A percentile compares a stretch with the other conserved stretches of the same genome.
Conservation (phyloP, 2,113 vertebrate species). For the Girardinichthys multiradiatus region DNA sequence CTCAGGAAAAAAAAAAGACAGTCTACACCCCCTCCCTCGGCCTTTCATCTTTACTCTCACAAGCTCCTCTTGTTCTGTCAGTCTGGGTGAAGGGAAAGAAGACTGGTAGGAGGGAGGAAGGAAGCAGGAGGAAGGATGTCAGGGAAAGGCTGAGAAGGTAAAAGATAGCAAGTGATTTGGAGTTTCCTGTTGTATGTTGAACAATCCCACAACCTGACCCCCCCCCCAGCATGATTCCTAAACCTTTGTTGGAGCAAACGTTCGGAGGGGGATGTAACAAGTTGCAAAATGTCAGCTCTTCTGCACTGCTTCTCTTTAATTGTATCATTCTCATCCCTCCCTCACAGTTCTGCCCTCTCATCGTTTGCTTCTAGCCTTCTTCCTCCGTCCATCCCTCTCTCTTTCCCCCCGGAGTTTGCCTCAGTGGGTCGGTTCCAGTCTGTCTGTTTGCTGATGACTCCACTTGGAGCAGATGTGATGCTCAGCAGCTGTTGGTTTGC, state of each 20-base stretch:
- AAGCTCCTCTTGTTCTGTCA: conserved; percentile 76
- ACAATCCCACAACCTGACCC: neutral
- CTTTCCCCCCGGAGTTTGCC: conserved; percentile 60
- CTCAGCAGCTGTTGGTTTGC: conserved; percentile 74
- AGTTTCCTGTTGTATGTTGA: conserved; percentile 27
- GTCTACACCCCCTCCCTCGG: conserved; percentile 37
- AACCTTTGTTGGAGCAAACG: neutral
- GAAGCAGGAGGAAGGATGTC: conserved; percentile 57
- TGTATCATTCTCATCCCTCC: conserved; percentile 51
- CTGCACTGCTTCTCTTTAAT: conserved; percentile 39
- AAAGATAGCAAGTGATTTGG: conserved; percentile 27
- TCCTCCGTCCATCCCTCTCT: conserved; percentile 49
- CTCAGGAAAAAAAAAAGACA: conserved; percentile 3
- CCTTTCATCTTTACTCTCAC: conserved; percentile 79
- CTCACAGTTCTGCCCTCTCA: conserved; percentile 12
- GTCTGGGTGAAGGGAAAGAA: conserved; percentile 55
- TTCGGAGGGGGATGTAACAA: conserved; percentile 35
- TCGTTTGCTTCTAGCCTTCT: conserved; percentile 33
- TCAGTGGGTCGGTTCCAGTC: conserved; percentile 76
- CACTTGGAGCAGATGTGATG: conserved; percentile 79
- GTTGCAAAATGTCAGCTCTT: conserved; percentile 32
- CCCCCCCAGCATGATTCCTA: conserved; percentile 10
- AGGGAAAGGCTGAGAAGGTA: conserved; percentile 35
- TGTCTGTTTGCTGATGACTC: conserved; percentile 79
- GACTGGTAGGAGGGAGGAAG: conserved; percentile 23